Conservation (phyloP, 1,140 invertebrate genomes). For the Sweltsa coloradensis region DNA sequence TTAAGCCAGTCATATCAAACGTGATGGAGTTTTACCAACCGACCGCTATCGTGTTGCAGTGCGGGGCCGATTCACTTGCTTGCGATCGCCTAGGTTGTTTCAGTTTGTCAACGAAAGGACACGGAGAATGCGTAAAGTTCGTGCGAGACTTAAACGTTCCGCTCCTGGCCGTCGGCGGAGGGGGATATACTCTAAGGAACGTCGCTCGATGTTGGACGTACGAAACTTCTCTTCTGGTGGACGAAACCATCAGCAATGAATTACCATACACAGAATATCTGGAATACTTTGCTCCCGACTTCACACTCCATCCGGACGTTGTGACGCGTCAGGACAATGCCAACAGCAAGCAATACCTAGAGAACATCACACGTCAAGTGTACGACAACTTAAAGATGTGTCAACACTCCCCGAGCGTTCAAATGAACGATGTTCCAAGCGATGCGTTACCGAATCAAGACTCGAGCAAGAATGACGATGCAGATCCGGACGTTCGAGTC, state of each 20-base stretch:
- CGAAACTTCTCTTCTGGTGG: conserved; percentile 88
- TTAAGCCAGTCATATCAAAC: conserved; percentile 85
- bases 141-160: conserved; percentile 91
- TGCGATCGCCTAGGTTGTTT: conserved; percentile 88
- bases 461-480: conserved; percentile 38
- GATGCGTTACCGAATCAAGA: conserved; percentile 46
- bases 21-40: conserved; percentile 97
- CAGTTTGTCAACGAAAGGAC: conserved; percentile 78
- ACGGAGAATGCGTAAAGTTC: conserved; percentile 94
- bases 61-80: conserved; percentile 95
- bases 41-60: conserved; percentile 93
- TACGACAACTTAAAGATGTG: conserved; percentile 82
- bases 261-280: conserved; percentile 88
- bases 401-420: conserved; percentile 78
- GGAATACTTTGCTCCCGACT: conserved; percentile 93
- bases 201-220: conserved; percentile 99
- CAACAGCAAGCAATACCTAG: conserved; percentile 85
- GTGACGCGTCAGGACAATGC: conserved; percentile 76
- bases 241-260: conserved; percentile 84
- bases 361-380: conserved; percentile 72
- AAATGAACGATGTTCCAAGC: conserved; percentile 76
- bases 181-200: conserved; percentile 94
- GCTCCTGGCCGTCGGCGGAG: conserved; percentile 87
- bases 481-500: conserved; percentile 67
- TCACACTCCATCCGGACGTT: conserved; percentile 83